A percentile compares a stretch with the other conserved stretches of the same genome.
These are phyloP conservation scores for Phodopus roborovskii DNA, from an alignment of 2,113 vertebrate species.

Conservation along the genomic window DNA sequence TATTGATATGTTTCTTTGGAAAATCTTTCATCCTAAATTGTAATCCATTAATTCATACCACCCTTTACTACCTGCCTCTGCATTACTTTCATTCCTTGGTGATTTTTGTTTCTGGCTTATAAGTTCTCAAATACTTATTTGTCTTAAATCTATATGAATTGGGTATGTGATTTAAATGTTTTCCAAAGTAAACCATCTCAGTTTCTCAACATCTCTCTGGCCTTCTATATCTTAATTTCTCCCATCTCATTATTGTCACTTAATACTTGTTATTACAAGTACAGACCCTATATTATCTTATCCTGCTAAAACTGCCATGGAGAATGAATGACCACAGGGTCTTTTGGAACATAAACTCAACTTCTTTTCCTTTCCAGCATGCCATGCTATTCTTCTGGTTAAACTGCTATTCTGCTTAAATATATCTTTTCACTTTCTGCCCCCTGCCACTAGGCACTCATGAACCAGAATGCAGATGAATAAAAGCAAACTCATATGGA, in stretches of 20 bases:
- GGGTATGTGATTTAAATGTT: background rate
- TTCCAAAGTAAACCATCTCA: background rate
- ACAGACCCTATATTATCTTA: background rate
- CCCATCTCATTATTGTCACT: background rate
- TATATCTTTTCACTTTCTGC: background rate
- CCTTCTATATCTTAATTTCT: background rate
- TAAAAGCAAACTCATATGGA: background rate
- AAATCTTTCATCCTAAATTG: background rate
- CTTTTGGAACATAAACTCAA: background rate
- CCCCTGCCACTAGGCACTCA: too few species aligned
- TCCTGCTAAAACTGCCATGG: background rate
- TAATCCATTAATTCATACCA: background rate
- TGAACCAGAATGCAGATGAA: background rate
- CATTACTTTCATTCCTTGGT: background rate
- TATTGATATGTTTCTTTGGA: background rate
- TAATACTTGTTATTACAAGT: background rate
- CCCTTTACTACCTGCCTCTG: background rate
- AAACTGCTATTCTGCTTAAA: background rate
- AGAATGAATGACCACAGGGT: background rate
- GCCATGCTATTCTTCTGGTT: background rate
- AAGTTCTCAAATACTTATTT: background rate
- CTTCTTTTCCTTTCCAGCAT: background rate
- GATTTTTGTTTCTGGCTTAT: background rate
- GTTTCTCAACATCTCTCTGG: conserved; percentile 12
- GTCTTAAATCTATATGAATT: background rate